phyloP scores from a whole-genome alignment of 2,113 vertebrate species.

The Pseudonaja textilis region DNA sequence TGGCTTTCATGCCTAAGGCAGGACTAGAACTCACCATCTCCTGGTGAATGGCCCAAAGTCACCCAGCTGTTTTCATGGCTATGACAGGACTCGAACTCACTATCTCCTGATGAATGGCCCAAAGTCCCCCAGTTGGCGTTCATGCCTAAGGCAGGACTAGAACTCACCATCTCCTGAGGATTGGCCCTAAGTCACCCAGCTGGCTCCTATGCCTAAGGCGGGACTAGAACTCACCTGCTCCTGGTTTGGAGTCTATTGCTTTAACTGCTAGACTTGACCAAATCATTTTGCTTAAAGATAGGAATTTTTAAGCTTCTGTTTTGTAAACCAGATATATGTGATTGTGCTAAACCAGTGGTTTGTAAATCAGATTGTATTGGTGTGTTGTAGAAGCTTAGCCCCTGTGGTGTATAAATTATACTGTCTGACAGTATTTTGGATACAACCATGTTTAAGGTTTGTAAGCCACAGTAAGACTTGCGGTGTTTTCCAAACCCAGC shows the following conservation, averaged over 20 bases:
- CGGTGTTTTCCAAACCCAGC: background rate
- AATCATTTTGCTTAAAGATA: background rate
- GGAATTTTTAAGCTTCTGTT: background rate
- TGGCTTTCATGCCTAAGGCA: too few species aligned
- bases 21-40: too few species aligned
- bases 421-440: background rate
- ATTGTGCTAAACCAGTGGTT: background rate
- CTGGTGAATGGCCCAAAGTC: too few species aligned
- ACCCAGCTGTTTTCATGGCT: too few species aligned
- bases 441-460: background rate
- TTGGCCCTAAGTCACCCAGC: background rate
- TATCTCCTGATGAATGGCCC: too few species aligned
- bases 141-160: too few species aligned
- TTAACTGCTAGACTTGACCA: background rate
- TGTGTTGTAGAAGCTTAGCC: background rate
- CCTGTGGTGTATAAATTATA: background rate
- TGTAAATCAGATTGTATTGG: background rate
- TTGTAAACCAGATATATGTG: background rate
- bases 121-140: too few species aligned
- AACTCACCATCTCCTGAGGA: rapidly evolving
- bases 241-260: background rate
- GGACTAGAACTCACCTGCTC: background rate
- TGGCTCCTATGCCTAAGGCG: rapidly evolving
- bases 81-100: too few species aligned
- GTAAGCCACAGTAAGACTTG: background rate